phyloP scores from a whole-genome alignment of 2,797 vertebrate species.

The Sphenopsis melanotis region DNA sequence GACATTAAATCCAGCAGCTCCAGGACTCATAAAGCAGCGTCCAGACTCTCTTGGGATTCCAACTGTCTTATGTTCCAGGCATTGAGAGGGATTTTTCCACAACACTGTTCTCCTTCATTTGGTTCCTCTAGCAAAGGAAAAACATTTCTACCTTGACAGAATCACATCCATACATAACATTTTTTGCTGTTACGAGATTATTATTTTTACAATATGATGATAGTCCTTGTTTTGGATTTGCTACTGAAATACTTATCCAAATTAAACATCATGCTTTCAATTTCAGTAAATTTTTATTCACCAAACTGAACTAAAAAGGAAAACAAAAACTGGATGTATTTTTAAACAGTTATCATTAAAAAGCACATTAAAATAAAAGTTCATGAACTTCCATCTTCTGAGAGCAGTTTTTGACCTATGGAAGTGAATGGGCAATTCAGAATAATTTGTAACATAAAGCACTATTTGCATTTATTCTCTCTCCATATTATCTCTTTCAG shows the following conservation, averaged over 20 bases:
- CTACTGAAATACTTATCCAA: neutral
- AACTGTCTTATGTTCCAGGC: neutral
- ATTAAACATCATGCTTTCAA: neutral
- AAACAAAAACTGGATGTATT: neutral
- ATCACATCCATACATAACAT: accelerated
- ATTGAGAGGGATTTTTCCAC: neutral
- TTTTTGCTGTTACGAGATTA: neutral
- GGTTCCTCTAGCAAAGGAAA: neutral
- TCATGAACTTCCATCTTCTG: neutral
- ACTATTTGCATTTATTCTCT: neutral
- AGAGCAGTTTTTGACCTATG: neutral
- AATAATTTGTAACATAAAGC: neutral
- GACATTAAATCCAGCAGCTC: neutral
- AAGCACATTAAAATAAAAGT: neutral
- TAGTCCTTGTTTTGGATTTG: neutral
- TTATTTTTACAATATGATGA: neutral
- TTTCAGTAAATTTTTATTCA: neutral
- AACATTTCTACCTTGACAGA: neutral
- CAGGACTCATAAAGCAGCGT: neutral
- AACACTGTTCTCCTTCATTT: neutral
- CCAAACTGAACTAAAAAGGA: neutral
- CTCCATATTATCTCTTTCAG: neutral
- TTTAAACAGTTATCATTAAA: neutral
- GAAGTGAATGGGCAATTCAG: neutral
- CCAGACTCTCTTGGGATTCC: neutral